These are phyloP conservation scores for Arrhamphus sclerolepis DNA, from an alignment of 2,797 vertebrate species.

Conservation along the genomic window DNA sequence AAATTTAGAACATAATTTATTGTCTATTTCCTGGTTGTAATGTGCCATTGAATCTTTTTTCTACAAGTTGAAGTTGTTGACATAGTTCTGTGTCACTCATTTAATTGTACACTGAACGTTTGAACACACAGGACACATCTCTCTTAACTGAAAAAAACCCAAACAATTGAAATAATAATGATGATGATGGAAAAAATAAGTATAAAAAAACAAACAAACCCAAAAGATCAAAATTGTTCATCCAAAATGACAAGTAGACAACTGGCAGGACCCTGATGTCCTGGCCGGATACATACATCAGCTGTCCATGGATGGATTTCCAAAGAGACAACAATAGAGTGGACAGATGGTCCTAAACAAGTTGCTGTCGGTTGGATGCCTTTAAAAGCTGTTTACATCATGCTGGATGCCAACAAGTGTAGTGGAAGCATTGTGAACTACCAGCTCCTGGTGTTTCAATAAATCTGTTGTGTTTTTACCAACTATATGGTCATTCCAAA, in stretches of 20 bases:
- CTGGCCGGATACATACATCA: constrained; percentile 81
- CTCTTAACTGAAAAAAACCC: too few species aligned
- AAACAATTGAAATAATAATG: too few species aligned
- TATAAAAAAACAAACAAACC: too few species aligned
- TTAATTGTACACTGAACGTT: too few species aligned
- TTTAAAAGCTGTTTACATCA: constrained; percentile 91
- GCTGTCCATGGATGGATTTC: constrained; percentile 78
- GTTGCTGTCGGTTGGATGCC: constrained; percentile 82
- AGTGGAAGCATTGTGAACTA: constrained; percentile 45
- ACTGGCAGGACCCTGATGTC: constrained; percentile 73
- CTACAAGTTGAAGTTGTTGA: too few species aligned
- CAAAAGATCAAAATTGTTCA: not conserved
- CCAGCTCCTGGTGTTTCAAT: constrained; percentile 77
- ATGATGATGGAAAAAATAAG: too few species aligned
- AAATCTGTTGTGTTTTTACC: constrained; percentile 68
- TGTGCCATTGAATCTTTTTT: too few species aligned
- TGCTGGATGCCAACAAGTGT: constrained; percentile 64
- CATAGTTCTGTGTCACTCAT: too few species aligned
- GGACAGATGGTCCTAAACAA: constrained; percentile 91
- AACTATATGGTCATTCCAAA: constrained; percentile 48
- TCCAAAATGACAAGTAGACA: not conserved
- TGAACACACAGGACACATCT: too few species aligned
- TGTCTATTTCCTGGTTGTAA: too few species aligned
- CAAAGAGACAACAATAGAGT: constrained; percentile 83
- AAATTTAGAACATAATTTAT: too few species aligned